Evolutionary conservation across 2,888 invertebrate genomes (phyloP), one percentile per base, ranked within the genome.

Genomic region (Ceraclea dissimilis): DNA sequence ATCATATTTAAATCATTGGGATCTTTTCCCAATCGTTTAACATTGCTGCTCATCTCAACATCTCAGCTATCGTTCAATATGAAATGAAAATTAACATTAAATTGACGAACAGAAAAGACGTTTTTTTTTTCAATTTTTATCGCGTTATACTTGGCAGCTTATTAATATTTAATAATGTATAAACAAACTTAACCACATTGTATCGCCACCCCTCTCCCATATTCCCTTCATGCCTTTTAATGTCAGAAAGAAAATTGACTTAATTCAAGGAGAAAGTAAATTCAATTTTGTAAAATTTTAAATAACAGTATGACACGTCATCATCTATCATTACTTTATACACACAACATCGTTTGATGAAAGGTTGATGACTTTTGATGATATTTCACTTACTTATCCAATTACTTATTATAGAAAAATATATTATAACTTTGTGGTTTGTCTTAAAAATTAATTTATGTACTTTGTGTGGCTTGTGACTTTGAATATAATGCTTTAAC

Each of bases 31-130:
- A n/a, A n/a, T n/a, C n/a, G 39, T 49, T 49, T 5, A 10, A 6
- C 5, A 49, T 19, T 19, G 19, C 46, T 46, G 19, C n/a, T 48
- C 18, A 44, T 47, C 52, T 49, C 22, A 44, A 22, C 54, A 51
- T 58, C 58, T 58, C 58, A 39, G 13, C 39, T 51, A 58, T 58
- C 58, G 54, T 58, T 58, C 58, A 58, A 50, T 53, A 54, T 18
- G 43, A 55, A 48, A 49, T 48, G 50, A 51, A 56, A 59, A 59
- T 57, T 53, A 59, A 50, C 59, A 54, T 49, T 46, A 43, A 43
- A 34, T 56, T 56, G 58, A 58, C 60, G 60, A 60, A 60, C 52
- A 50, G 43, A 51, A 60, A 60, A 54, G 57, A 55, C 49, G n/a
- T n/a, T n/a, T n/a, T 52, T 53, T 39, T 49, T 54, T 57, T 51